Evolutionary conservation across 1,140 invertebrate species (phyloP).

Genomic region (Ephestia elutella): DNA sequence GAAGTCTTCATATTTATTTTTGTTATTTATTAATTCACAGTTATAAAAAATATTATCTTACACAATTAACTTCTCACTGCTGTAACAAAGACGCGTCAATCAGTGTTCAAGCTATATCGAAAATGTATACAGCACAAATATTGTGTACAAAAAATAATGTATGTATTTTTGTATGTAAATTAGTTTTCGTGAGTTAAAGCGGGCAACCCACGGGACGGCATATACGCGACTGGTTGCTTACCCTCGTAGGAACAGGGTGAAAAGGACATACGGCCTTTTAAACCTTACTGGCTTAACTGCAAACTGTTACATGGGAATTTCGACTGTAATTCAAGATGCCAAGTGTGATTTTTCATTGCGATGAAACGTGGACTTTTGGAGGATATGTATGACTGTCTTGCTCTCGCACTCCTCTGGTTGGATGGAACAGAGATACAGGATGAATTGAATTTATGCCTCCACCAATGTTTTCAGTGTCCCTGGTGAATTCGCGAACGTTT

Average conservation of each 20-base stretch:
- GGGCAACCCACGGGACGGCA: conserved; percentile 59
- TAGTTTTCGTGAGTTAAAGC: conserved; percentile 28
- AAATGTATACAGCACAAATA: conserved; percentile 12
- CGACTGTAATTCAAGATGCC: conserved; percentile 14
- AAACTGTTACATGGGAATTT: conserved; percentile 12
- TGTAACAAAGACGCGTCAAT: background rate
- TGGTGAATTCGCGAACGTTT: background rate
- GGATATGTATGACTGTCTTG: conserved; percentile 49
- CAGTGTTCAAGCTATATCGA: background rate
- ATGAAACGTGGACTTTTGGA: conserved; percentile 41
- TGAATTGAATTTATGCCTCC: conserved; percentile 63
- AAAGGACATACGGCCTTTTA: conserved; percentile 50
- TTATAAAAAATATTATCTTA: conserved; percentile 22
- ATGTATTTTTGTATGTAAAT: conserved; percentile 22
- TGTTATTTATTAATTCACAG: conserved; percentile 22
- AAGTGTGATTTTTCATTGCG: conserved; percentile 19
- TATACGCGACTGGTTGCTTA: conserved; percentile 61
- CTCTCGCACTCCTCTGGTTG: conserved; percentile 58
- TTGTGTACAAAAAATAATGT: conserved; percentile 23
- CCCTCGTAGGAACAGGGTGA: conserved; percentile 56
- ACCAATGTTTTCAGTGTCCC: conserved; percentile 23
- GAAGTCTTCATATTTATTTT: conserved; percentile 83
- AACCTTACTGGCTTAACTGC: conserved; percentile 28
- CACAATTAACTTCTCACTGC: conserved; percentile 3
- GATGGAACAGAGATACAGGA: conserved; percentile 58